A percentile compares a stretch with the other conserved stretches of the same genome.
Evolutionary conservation across 2,888 invertebrate genomes (phyloP).

Genomic region (Ariolimax columbianus): DNA sequence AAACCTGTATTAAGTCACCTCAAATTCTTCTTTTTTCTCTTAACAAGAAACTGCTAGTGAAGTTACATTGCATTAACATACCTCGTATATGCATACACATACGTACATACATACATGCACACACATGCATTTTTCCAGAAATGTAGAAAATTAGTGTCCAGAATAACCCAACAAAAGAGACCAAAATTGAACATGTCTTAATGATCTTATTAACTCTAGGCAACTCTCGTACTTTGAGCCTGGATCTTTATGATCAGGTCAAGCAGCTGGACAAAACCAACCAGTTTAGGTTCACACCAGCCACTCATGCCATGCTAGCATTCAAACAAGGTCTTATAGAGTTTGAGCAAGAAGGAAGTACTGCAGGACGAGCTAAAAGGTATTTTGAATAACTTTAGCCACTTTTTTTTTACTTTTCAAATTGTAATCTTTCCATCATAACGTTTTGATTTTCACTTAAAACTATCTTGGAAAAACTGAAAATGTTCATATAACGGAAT

Average conservation of each 20-base stretch:
- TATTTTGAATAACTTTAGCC: conserved; percentile 51
- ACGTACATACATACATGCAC: too few relatives aligned
- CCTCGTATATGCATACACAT: too few relatives aligned
- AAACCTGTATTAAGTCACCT: too few relatives aligned
- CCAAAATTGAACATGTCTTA: background rate
- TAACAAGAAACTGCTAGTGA: too few relatives aligned
- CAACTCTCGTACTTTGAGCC: conserved; percentile 75
- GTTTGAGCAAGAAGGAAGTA: conserved; percentile 78
- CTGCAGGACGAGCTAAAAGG: conserved; percentile 76
- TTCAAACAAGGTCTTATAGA: conserved; percentile 79
- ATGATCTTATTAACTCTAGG: conserved; percentile 63
- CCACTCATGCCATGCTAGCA: conserved; percentile 80
- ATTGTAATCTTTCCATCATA: too few relatives aligned
- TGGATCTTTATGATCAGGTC: conserved; percentile 80
- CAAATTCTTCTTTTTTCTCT: too few relatives aligned
- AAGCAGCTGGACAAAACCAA: conserved; percentile 78
- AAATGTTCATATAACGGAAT: too few relatives aligned
- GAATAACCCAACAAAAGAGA: background rate
- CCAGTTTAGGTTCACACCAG: conserved; percentile 81
- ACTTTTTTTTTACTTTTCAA: background rate
- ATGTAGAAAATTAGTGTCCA: background rate
- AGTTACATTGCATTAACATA: too few relatives aligned
- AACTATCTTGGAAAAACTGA: too few relatives aligned
- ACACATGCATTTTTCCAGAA: background rate
- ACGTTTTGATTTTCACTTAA: too few relatives aligned